Conservation (phyloP, 1,140 invertebrate species). For the Drosophila lacteicornis region DNA sequence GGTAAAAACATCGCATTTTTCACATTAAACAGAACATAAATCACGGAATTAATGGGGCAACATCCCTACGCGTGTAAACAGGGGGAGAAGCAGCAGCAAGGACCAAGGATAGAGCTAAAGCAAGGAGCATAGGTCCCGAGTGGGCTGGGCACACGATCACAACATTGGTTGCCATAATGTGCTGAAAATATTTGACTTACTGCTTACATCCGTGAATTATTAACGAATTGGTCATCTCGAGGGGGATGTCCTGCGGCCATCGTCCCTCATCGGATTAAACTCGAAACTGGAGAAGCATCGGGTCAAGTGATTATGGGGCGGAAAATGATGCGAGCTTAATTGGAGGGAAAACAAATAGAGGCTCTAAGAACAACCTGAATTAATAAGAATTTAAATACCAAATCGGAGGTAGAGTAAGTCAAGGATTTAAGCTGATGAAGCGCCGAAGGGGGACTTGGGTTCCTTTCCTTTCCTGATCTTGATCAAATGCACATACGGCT, state of each 20-base stretch:
- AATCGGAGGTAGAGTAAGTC: no score
- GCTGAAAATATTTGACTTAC: conserved; percentile 79
- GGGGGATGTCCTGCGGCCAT: conserved; percentile 24
- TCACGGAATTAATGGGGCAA: conserved; percentile 75
- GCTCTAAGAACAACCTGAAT: no score
- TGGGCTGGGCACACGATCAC: conserved; percentile 80
- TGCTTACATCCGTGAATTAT: conserved; percentile 56
- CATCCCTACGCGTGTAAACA: conserved; percentile 7
- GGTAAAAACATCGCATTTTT: conserved; percentile 84
- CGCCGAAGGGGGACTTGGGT: not conserved
- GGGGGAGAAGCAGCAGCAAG: not conserved
- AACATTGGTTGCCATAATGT: conserved; percentile 68
- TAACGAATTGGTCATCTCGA: no score
- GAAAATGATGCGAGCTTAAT: conserved; percentile 20
- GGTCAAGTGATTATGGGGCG: conserved; percentile 29
- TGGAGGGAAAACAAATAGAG: not conserved
- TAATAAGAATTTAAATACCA: no score
- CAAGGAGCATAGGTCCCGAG: conserved; percentile 32
- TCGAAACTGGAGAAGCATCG: conserved; percentile 21
- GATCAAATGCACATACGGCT: conserved; percentile 11
- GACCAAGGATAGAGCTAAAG: not conserved
- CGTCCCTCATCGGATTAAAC: conserved; percentile 36
- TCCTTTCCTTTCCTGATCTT: not conserved
- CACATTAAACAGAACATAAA: conserved; percentile 84
- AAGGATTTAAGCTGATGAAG: not conserved